Percentiles rank a stretch among this genome's conserved stretches.
Evolutionary conservation across 1,140 invertebrate species (phyloP).

Genomic region (Caenorhabditis inopinata): DNA sequence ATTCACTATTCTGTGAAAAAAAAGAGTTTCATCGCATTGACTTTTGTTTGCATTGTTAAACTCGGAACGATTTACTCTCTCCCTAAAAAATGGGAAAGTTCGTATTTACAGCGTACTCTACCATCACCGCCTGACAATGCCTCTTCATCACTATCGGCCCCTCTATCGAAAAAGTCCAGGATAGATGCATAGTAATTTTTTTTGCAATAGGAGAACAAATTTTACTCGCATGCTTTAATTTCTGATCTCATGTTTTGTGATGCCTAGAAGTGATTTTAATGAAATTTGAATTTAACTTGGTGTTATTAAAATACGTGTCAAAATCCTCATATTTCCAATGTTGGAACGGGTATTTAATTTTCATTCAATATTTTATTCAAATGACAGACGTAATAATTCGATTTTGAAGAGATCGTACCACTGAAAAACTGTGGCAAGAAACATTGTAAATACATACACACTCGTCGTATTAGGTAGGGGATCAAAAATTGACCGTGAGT

Average conservation of each 20-base stretch:
- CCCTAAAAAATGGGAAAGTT: too few relatives aligned
- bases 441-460: not conserved
- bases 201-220: not conserved
- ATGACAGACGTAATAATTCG: not conserved
- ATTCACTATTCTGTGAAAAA: too few relatives aligned
- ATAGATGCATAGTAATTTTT: not conserved
- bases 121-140: too few relatives aligned
- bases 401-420: not conserved
- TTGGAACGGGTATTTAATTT: too few relatives aligned
- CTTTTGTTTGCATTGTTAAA: too few relatives aligned
- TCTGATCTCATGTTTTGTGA: not conserved
- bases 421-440: not conserved
- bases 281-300: not conserved
- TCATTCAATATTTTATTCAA: not conserved
- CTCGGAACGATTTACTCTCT: too few relatives aligned
- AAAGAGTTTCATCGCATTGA: too few relatives aligned
- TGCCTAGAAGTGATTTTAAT: not conserved
- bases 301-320: too few relatives aligned
- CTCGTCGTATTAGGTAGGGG: not conserved
- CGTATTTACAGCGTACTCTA: too few relatives aligned
- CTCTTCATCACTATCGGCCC: not conserved
- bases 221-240: too few relatives aligned
- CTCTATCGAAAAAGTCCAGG: not conserved
- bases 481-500: slow-evolving; percentile 19
- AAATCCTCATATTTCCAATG: too few relatives aligned